Conservation (phyloP, 37 sponge, comb jelly and placozoan species). For the Beroe ovata region DNA sequence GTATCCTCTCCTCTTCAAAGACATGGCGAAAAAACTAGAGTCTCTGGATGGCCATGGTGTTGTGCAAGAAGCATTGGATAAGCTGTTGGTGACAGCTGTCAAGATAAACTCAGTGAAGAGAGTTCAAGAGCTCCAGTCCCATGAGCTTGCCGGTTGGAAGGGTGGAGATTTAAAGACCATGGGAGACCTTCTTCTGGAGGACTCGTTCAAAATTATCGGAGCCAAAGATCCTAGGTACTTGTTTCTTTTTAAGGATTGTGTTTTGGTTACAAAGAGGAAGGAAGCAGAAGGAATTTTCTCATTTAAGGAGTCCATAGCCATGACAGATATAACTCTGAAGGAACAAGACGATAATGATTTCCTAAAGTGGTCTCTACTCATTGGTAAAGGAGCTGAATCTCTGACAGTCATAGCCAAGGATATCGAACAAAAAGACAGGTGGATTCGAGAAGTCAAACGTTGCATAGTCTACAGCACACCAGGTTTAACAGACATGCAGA, state of each 20-base stretch:
- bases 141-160: conserved; percentile 29
- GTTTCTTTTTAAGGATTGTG: conserved; percentile 33
- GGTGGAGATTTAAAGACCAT: conserved; percentile 13
- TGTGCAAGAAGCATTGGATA: conserved; percentile 6
- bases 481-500: conserved; percentile 32
- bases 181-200: conserved; percentile 56
- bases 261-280: conserved; percentile 29
- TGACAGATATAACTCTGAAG: conserved; percentile 38
- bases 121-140: conserved; percentile 33
- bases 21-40: conserved; percentile 43
- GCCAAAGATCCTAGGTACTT: conserved; percentile 45
- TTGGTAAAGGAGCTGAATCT: conserved; percentile 22
- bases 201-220: conserved; percentile 42
- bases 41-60: conserved; percentile 34
- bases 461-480: conserved; percentile 62
- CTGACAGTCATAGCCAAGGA: conserved; percentile 5
- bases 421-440: conserved; percentile 22
- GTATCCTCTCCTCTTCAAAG: conserved; percentile 56
- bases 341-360: conserved; percentile 53
- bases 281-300: background rate
- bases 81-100: conserved; percentile 29
- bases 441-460: conserved; percentile 34
- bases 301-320: background rate
- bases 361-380: conserved; percentile 40
- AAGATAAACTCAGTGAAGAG: conserved; percentile 58